Base-by-base conservation (phyloP, 2,888 invertebrate species). In the Helleia helle region DNA sequence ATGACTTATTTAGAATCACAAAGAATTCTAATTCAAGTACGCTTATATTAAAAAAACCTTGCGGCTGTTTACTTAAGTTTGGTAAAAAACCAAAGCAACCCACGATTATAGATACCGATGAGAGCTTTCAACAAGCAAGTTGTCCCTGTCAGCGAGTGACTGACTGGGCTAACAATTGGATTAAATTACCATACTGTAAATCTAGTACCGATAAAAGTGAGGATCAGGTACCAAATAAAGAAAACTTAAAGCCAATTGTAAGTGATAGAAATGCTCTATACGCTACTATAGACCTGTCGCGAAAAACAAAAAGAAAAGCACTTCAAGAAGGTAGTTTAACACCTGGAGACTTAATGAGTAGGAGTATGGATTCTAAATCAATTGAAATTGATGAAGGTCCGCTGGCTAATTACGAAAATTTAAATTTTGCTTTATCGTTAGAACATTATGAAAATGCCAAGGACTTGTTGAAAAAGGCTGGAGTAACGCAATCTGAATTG, bases 391-490 rank as follows among this genome's bases (percentile, higher is more conserved):
- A 58, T 30, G 84, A 86, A 47, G 86, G 84, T 1, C 79, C 86
- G 8, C 71, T 74, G 15, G 80, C 86, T 6, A 90, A 91, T 65
- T 92, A 92, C 56, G 91, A 89, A 48, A 92, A 92, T 58, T 86
- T 94, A 52, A 90, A 91, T 58, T 94, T 93, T 67, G 91, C 92
- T 41, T 87, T 93, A 53, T 93, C 93, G 0, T 70, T 93, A 17
- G 90, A 91, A 56, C 87, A 92, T 49, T 93, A 93, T 60, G 93
- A 93, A 66, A 94, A 94, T 62, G 91, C 93, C 34, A 90, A 90
- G 55, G 91, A 92, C 56, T 65, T 91, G 31, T 57, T 90, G 17
- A 74, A 85, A 29, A 87, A 81, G 55, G 87, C 87, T 0, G 88
- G 87, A 2, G 83, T 88, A 1, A 85, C 87, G 4, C 81, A 81